These are phyloP conservation scores for Temnothorax nylanderi DNA, from an alignment of 1,140 invertebrate species.

Conservation along the genomic window DNA sequence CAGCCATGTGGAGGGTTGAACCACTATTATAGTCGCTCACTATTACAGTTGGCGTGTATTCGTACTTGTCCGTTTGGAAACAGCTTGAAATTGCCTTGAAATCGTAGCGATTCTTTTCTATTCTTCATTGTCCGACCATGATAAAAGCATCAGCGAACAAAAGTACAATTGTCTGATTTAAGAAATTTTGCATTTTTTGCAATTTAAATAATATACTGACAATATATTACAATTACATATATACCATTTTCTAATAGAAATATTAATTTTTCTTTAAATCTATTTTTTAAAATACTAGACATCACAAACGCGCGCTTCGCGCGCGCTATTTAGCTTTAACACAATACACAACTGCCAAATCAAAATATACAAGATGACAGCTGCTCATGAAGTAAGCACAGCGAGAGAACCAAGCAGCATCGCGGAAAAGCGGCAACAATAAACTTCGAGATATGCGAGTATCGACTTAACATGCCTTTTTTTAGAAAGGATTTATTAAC, in stretches of 20 bases:
- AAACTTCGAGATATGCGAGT: no score
- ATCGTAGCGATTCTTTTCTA: constrained; percentile 5
- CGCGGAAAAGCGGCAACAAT: no score
- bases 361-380: no score
- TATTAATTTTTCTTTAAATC: background rate
- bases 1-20: constrained; percentile 75
- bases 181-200: background rate
- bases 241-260: background rate
- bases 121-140: background rate
- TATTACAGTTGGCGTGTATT: constrained; percentile 26
- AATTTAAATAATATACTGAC: background rate
- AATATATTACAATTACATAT: background rate
- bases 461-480: no score
- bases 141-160: background rate
- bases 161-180: background rate
- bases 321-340: no score
- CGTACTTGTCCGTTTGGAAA: constrained; percentile 47
- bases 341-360: no score
- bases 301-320: no score
- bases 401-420: no score
- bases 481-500: no score
- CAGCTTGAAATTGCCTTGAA: background rate
- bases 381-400: no score
- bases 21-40: constrained; percentile 55
- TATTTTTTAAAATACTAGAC: no score